Percentiles rank a stretch among this genome's conserved stretches.
Conservation (phyloP, 2,113 vertebrate genomes). For the Hemibagrus wyckioides region DNA sequence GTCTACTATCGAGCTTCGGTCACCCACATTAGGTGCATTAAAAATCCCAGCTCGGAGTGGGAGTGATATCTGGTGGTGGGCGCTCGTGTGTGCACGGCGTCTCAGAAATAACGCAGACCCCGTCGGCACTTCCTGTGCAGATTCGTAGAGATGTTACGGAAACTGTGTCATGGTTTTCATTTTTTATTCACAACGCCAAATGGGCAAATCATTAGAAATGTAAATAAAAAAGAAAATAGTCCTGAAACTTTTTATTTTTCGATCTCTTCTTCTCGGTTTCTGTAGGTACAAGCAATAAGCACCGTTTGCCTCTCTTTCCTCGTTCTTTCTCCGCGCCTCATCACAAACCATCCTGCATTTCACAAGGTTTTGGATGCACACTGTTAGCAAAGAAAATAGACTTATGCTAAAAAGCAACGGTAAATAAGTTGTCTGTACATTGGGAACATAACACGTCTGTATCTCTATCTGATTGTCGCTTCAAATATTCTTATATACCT, state of each 20-base stretch:
- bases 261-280: background rate
- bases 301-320: background rate
- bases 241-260: background rate
- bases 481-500: too few relatives aligned
- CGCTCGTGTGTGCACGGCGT: conserved; percentile 22
- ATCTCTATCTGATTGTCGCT: too few relatives aligned
- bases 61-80: conserved; percentile 28
- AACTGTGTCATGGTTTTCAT: background rate
- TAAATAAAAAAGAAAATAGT: background rate
- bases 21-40: conserved; percentile 18
- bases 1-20: conserved; percentile 3
- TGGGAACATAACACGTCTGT: too few relatives aligned
- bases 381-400: too few relatives aligned
- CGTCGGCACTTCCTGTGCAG: conserved; percentile 4
- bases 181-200: background rate
- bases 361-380: background rate
- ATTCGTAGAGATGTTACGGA: conserved; percentile 13
- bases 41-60: conserved; percentile 39
- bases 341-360: background rate
- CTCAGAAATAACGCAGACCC: conserved; percentile 16
- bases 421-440: too few relatives aligned
- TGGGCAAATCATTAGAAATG: background rate
- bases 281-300: background rate
- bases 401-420: too few relatives aligned
- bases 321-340: background rate